Percentiles rank a stretch among this genome's conserved stretches.
Conservation (phyloP, 2,888 invertebrate genomes). For the Oegoconia quadripuncta region DNA sequence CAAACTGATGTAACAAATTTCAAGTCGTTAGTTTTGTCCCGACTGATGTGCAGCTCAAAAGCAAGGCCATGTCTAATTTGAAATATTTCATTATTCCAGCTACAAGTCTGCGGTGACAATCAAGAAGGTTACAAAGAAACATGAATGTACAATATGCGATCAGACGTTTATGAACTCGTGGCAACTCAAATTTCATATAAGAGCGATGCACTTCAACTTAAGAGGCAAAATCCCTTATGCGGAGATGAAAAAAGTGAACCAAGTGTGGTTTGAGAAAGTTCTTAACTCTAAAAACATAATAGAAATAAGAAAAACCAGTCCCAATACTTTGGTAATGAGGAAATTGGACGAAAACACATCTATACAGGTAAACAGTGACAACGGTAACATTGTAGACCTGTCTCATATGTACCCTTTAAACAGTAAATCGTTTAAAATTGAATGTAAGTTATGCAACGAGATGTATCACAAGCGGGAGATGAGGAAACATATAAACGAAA, state of each 20-base stretch:
- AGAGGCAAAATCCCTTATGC: slow-evolving; percentile 27
- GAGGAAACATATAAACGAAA: slow-evolving; percentile 24
- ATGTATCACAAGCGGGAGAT: slow-evolving; percentile 10
- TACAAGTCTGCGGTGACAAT: no score
- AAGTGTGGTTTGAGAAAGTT: slow-evolving; percentile 55
- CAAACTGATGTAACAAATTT: no score
- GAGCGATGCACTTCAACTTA: slow-evolving; percentile 45
- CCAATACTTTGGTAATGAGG: slow-evolving; percentile 37
- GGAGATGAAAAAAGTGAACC: slow-evolving; percentile 39
- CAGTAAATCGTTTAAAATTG: background rate
- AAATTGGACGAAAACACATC: slow-evolving; percentile 27
- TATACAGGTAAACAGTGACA: slow-evolving; percentile 26
- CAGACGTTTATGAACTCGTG: slow-evolving; percentile 20
- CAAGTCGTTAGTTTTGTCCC: no score
- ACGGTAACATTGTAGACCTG: slow-evolving; percentile 30
- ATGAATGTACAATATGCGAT: slow-evolving; percentile 42
- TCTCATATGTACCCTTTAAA: slow-evolving; percentile 29
- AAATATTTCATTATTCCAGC: no score
- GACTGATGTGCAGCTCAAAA: no score
- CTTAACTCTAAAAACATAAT: slow-evolving; percentile 37
- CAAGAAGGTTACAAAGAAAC: no score
- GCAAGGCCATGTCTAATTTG: no score
- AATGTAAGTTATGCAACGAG: slow-evolving; percentile 22
- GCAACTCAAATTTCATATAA: slow-evolving; percentile 40
- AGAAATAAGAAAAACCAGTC: slow-evolving; percentile 44